These are phyloP conservation scores for Staurois parvus DNA, from an alignment of 2,797 vertebrate species.

Conservation along the genomic window DNA sequence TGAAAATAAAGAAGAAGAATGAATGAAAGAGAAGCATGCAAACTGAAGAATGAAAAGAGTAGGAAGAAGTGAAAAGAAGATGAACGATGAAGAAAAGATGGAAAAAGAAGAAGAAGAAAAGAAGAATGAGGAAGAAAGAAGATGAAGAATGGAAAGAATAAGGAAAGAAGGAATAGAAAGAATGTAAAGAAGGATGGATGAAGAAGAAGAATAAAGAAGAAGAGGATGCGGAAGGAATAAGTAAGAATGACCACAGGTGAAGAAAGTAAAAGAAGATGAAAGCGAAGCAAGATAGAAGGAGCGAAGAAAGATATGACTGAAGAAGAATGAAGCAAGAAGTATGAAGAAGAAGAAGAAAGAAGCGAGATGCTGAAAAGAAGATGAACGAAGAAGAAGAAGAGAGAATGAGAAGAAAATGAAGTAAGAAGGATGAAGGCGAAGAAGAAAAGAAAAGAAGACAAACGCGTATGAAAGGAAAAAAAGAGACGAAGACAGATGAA, in stretches of 20 bases:
- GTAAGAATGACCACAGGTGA: accelerated
- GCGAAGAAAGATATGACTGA: accelerated
- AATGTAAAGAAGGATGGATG: too few relatives aligned
- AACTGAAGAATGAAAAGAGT: too few relatives aligned
- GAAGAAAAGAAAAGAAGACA: neutral
- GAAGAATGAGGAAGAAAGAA: neutral
- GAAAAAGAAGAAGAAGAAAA: too few relatives aligned
- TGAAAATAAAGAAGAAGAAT: too few relatives aligned
- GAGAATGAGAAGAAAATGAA: too few relatives aligned
- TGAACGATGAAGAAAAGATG: neutral
- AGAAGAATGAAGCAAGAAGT: too few relatives aligned
- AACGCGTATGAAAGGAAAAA: neutral
- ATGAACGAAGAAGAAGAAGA: too few relatives aligned
- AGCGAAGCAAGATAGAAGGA: accelerated
- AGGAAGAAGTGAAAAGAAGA: neutral
- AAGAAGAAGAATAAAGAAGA: too few relatives aligned
- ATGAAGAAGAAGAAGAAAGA: accelerated
- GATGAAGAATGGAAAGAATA: neutral
- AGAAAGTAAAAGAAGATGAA: too few relatives aligned
- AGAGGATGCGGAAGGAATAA: neutral
- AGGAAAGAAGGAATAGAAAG: too few relatives aligned
- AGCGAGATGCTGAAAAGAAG: neutral
- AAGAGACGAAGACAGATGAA: neutral
- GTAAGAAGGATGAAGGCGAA: too few relatives aligned
- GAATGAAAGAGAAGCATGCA: too few relatives aligned